Percentiles rank a stretch among this genome's conserved stretches.
Evolutionary conservation across 1,140 invertebrate species (phyloP).

Genomic region (Chymomyza costata): DNA sequence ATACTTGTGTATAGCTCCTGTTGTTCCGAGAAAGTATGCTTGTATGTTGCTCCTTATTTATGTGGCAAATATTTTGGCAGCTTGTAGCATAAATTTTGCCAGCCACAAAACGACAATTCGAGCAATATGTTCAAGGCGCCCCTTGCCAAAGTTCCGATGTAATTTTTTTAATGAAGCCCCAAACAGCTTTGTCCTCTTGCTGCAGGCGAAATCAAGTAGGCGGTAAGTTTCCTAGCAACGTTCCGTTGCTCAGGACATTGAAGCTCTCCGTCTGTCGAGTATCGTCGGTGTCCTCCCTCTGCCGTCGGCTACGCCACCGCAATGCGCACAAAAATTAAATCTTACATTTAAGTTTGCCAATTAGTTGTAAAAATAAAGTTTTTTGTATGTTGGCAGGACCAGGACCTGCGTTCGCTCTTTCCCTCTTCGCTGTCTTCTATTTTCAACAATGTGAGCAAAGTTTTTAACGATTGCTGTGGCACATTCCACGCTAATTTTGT

Average conservation of each 20-base stretch:
- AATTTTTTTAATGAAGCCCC: conserved; percentile 69
- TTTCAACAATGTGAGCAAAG: conserved; percentile 17
- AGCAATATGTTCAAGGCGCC: conserved; percentile 15
- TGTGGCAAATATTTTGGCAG: conserved; percentile 64
- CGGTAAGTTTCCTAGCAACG: background rate
- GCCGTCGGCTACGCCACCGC: background rate
- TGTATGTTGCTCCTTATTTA: conserved; percentile 59
- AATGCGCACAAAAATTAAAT: conserved; percentile 66
- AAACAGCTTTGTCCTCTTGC: conserved; percentile 51
- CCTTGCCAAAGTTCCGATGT: conserved; percentile 26
- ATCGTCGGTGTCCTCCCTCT: background rate
- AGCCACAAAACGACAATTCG: conserved; percentile 11
- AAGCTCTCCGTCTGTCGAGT: too few species aligned
- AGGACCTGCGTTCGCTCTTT: background rate
- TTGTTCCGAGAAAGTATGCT: too few species aligned
- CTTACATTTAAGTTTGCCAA: conserved; percentile 74
- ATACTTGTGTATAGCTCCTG: too few species aligned
- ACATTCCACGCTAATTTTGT: conserved; percentile 60
- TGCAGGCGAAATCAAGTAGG: too few species aligned
- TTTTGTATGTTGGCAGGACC: conserved; percentile 13
- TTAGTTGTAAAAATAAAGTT: conserved; percentile 74
- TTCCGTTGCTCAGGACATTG: conserved; percentile 6
- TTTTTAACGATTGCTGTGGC: conserved; percentile 62
- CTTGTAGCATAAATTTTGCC: conserved; percentile 1
- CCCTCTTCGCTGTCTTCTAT: background rate